Evolutionary conservation across 1,140 invertebrate genomes (phyloP), one percentile per base, ranked within the genome.

Genomic region (Drosophila asahinai): DNA sequence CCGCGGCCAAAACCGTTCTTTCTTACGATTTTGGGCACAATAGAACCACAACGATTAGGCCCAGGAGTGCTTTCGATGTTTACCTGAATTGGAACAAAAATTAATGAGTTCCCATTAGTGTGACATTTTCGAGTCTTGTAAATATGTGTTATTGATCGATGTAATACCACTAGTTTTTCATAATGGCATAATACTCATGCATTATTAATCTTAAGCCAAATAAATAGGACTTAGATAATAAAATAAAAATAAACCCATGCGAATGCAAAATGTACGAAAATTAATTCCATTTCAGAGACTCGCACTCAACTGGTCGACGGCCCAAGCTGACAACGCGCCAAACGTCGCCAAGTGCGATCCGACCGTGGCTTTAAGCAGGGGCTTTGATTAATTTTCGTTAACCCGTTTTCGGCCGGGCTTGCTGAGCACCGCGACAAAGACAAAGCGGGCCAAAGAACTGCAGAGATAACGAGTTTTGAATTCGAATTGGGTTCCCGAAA

Each of bases 171-270:
- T 82, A 80, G 54, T 49, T 86, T 72, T 76, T 40, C 63, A 64
- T 59, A 77, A 55, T 80, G 36, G 38, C 47, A 77, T 19, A 83
- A 84, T 87, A 89, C 80, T 84, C 70, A 81, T 83, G 54, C 66
- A 73, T 65, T 78, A 75, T 78, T 84, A 81, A 71, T 78, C 11
- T 52, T 87, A 89, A 83, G 73, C 64, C 19, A 67, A 63, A 79
- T 79, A 86, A 65, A 79, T 79, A 86, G 77, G 54, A 86, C 77
- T 86, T 61, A 82, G 67, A 72, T 63, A 86, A 86, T 86, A 86
- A 86, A 86, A 86, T 43, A 54, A 77, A 79, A 76, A 81, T 86
- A 72, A 72, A 65, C 47, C 15, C 43, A 79, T 72, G 45, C 40
- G 48, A 65, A 73, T 75, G 61, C 74, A 48, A 79, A 78, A 72